Conservation (phyloP, 1,140 invertebrate species). For the Solenopsis fugax region DNA sequence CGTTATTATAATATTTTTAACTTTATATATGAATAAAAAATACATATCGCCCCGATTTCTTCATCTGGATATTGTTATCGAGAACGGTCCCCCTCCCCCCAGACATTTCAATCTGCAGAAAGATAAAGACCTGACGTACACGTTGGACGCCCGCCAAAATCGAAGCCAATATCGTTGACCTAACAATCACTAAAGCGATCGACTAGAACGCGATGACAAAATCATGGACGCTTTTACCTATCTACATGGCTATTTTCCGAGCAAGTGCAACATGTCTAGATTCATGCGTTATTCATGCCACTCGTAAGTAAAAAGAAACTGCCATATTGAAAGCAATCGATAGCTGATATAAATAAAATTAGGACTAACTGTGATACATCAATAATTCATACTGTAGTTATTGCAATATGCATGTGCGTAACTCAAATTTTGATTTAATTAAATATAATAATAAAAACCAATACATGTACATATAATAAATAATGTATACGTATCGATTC, state of each 20-base stretch:
- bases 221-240: conserved; percentile 17
- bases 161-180: conserved; percentile 50
- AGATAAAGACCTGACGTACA: conserved; percentile 29
- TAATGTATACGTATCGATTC: not conserved
- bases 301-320: not conserved
- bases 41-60: not conserved
- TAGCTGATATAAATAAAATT: conserved; percentile 12
- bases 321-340: not conserved
- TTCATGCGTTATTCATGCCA: not conserved
- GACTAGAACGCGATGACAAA: conserved; percentile 29
- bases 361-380: not conserved
- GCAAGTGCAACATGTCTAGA: not conserved
- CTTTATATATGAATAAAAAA: not conserved
- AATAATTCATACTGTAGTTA: not conserved
- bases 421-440: not conserved
- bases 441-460: not conserved
- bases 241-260: not conserved
- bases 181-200: conserved; percentile 43
- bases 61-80: conserved; percentile 13
- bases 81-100: not conserved
- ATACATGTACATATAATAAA: not conserved
- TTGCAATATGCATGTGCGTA: not conserved
- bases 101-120: conserved; percentile 44
- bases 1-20: not conserved
- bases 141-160: conserved; percentile 38